phyloP scores from a whole-genome alignment of 2,797 vertebrate species.

The Siniperca obscura region DNA sequence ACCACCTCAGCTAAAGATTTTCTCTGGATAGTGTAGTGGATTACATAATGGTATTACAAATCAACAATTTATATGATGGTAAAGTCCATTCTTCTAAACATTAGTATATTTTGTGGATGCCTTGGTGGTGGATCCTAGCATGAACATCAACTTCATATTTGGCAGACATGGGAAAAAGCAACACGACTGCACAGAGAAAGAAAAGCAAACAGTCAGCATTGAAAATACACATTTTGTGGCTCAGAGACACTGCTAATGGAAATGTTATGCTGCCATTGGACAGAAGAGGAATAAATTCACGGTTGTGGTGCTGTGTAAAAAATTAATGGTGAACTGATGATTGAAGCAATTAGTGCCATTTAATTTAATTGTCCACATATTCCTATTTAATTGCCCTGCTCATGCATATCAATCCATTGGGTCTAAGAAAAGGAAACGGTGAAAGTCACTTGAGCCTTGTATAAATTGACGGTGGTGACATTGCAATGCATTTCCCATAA shows the following conservation, averaged over 20 bases:
- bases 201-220: conserved; percentile 47
- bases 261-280: conserved; percentile 64
- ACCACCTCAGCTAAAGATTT: neutral
- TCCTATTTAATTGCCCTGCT: conserved; percentile 67
- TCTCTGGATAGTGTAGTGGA: neutral
- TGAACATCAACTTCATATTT: conserved; percentile 33
- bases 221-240: conserved; percentile 61
- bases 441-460: conserved; percentile 51
- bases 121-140: neutral
- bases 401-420: conserved; percentile 56
- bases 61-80: neutral
- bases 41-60: neutral
- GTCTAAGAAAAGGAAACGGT: conserved; percentile 50
- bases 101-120: conserved; percentile 1
- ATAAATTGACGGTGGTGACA: conserved; percentile 42
- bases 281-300: conserved; percentile 63
- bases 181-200: conserved; percentile 16
- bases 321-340: conserved; percentile 60
- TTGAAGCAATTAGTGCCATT: conserved; percentile 73
- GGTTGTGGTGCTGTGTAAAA: conserved; percentile 31
- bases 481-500: conserved; percentile 37
- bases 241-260: conserved; percentile 60
- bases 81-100: conserved; percentile 2
- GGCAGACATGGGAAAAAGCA: conserved; percentile 19
- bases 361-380: conserved; percentile 75